Evolutionary conservation across 2,888 invertebrate species (phyloP), one percentile per base, ranked within the genome.

Genomic region (Limnephilus auricula): DNA sequence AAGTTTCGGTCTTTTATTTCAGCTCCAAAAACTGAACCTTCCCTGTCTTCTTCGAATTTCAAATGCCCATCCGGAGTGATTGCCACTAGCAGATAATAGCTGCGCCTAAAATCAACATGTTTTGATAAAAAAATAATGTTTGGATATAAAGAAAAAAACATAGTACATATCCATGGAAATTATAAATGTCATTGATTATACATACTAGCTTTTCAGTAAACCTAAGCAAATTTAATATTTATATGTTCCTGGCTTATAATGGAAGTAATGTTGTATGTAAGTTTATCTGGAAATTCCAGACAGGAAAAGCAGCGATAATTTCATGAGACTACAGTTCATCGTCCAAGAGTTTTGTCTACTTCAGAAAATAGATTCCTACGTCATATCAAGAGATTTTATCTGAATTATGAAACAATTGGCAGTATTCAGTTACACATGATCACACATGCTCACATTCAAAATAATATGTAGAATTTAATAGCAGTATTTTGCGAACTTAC

Each of bases 31-130:
- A 97, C 97, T 25, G 96, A 95, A 12, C 97, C 97, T 94, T 98
- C 98, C 65, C 98, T 96, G 94, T 98, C 98, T 95, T 99, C 98
- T 95, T 98, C 98, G 94, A 99, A 97, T 92, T 98, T 97, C 84
- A 99, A 95, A 94, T 97, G 97, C 2, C 98, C 98, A 93, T 98
- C 98, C 91, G 97, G 97, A 88, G 98, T 98, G 90, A 98, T 96
- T 15, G 98, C 98, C 31, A 98, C 97, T 92, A 98, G 95, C 34
- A 99, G 95, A 94, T 98, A 98, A 94, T 98, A 98, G 94, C 98
- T 98, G 92, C 98, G 97, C 94, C 98, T 97, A 94, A 92, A 94
- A 94, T 93, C 37, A 79, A 80, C 25, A 65, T 2, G 6, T 6
- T 25, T n/a, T 65, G 9, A 15, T 80, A 30, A 13, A 31, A 40